Conservation (phyloP, 1,140 invertebrate species). For the Panonychus citri region DNA sequence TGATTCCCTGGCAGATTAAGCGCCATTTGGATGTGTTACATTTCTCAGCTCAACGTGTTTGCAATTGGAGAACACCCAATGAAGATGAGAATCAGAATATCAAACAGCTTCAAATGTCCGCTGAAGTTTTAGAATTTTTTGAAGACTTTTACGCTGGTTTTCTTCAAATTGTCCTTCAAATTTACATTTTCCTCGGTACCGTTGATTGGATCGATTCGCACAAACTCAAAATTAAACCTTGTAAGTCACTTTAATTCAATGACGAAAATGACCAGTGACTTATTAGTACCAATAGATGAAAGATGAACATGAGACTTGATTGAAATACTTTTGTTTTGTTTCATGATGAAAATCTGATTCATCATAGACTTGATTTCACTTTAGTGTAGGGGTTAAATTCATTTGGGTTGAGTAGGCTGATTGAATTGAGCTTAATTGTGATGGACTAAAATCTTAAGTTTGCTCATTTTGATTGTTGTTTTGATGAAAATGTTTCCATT, state of each 20-base stretch:
- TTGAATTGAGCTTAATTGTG: too few species aligned
- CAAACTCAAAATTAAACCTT: constrained; percentile 6
- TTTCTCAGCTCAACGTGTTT: constrained; percentile 14
- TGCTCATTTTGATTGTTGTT: background rate
- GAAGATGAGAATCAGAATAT: constrained; percentile 13
- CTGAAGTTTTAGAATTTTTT: constrained; percentile 17
- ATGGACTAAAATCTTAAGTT: background rate
- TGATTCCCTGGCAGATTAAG: constrained; percentile 19
- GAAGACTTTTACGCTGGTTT: constrained; percentile 19
- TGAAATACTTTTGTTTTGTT: too few species aligned
- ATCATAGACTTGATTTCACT: too few species aligned
- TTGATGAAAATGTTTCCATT: background rate
- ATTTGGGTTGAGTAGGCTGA: too few species aligned
- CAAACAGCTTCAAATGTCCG: constrained; percentile 9
- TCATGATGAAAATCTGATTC: too few species aligned
- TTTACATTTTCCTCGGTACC: constrained; percentile 14
- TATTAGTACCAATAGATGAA: too few species aligned
- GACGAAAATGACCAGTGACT: too few species aligned
- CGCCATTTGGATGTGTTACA: constrained; percentile 16
- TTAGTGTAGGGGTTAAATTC: too few species aligned
- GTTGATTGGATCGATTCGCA: constrained; percentile 4
- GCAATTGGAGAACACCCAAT: constrained; percentile 8
- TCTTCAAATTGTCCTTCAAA: constrained; percentile 15
- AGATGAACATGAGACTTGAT: too few species aligned
- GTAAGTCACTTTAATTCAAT: too few species aligned